A percentile compares a stretch with the other conserved stretches of the same genome.
These are phyloP conservation scores for Trididemnum nubilum DNA, from an alignment of 23 tunicate species.

Conservation along the genomic window DNA sequence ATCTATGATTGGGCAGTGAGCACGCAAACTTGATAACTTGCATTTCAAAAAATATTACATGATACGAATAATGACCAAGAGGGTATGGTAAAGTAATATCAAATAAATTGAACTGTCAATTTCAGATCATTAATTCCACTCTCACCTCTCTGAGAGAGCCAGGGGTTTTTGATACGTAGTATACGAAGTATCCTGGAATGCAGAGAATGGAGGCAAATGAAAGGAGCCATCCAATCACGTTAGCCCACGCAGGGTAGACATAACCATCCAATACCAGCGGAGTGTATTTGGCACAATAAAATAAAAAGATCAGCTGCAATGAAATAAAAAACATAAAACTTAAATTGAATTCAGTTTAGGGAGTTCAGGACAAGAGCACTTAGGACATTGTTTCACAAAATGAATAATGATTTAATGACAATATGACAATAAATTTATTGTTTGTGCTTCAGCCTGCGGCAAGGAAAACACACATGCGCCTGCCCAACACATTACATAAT, in stretches of 20 bases:
- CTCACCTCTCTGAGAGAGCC: slow-evolving; percentile 54
- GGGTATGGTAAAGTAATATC: too few species aligned
- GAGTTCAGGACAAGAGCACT: too few species aligned
- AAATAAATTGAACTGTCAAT: too few species aligned
- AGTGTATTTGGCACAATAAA: slow-evolving; percentile 51
- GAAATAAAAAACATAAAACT: neutral
- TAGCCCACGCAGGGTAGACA: slow-evolving; percentile 80
- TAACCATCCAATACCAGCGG: slow-evolving; percentile 56
- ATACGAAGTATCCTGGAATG: slow-evolving; percentile 37
- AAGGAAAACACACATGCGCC: slow-evolving; percentile 45
- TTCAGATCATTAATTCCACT: neutral
- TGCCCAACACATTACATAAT: slow-evolving; percentile 85
- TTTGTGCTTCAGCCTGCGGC: slow-evolving; percentile 63
- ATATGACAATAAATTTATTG: too few species aligned
- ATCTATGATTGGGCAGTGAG: too few species aligned
- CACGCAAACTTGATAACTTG: too few species aligned
- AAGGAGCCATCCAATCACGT: slow-evolving; percentile 67
- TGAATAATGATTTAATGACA: too few species aligned
- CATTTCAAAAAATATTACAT: too few species aligned
- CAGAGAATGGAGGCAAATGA: slow-evolving; percentile 55
- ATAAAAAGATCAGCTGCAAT: slow-evolving; percentile 61
- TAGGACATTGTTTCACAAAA: too few species aligned
- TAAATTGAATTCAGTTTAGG: neutral
- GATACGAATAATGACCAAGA: too few species aligned
- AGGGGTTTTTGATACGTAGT: neutral